Percentiles rank a stretch among this genome's conserved stretches.
These are phyloP conservation scores for Drosophila prolongata DNA, from an alignment of 2,888 invertebrate species.

Conservation along the genomic window DNA sequence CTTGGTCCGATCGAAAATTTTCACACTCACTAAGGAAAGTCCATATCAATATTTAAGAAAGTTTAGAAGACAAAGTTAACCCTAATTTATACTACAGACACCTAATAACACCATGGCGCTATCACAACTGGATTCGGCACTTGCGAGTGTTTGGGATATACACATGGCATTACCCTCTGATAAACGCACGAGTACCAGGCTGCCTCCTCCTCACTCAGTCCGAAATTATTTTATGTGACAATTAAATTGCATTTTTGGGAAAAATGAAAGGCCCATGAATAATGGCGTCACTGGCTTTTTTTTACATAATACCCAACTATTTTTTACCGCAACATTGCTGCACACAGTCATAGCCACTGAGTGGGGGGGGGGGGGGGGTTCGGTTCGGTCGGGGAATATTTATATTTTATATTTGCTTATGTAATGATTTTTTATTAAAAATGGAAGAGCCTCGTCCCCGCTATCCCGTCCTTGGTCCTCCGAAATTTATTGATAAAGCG, in stretches of 20 bases:
- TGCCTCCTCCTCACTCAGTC: neutral
- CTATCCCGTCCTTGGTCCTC: neutral
- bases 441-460: constrained; percentile 26
- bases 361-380: neutral
- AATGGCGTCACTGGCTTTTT: constrained; percentile 69
- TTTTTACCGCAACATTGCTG: constrained; percentile 55
- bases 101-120: constrained; percentile 14
- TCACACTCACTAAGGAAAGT: too few species aligned
- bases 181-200: neutral
- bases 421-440: constrained; percentile 75
- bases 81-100: constrained; percentile 27
- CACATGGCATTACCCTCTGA: neutral
- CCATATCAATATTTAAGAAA: too few species aligned
- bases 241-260: constrained; percentile 56
- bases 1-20: too few species aligned
- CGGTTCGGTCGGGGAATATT: constrained; percentile 39
- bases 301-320: constrained; percentile 67
- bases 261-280: constrained; percentile 65
- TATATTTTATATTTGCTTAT: constrained; percentile 72
- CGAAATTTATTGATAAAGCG: constrained; percentile 72
- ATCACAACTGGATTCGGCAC: constrained; percentile 13
- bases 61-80: constrained; percentile 5
- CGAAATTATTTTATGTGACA: constrained; percentile 59
- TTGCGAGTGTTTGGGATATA: neutral
- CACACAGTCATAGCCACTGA: constrained; percentile 7